phyloP scores from a whole-genome alignment of 2,113 vertebrate species.

The Pycnonotus jocosus region DNA sequence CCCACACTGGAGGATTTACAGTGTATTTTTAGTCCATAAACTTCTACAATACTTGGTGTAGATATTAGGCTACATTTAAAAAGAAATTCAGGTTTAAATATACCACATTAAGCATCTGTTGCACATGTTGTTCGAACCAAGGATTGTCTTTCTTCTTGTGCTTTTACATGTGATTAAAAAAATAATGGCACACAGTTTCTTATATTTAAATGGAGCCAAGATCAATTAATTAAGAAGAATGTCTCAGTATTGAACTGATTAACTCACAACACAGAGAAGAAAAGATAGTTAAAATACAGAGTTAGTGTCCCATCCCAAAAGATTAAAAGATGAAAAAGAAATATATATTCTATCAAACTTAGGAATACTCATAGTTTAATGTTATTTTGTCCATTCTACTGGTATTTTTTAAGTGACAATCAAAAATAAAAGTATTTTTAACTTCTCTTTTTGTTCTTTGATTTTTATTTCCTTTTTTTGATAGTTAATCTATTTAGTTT shows the following conservation, averaged over 20 bases:
- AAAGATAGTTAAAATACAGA: background rate
- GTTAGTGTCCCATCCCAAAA: background rate
- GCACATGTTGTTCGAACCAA: background rate
- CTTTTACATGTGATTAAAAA: background rate
- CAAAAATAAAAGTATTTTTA: background rate
- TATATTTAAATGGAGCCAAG: background rate
- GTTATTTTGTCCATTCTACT: background rate
- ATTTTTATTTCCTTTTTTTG: background rate
- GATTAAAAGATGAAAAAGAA: background rate
- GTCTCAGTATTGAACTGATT: background rate
- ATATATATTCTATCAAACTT: background rate
- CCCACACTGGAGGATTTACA: background rate
- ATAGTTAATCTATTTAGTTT: conserved; percentile 28
- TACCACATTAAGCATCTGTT: background rate
- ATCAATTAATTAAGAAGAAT: background rate
- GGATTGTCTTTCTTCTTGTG: background rate
- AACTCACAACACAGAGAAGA: background rate
- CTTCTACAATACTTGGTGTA: background rate
- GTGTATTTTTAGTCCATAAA: background rate
- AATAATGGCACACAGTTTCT: background rate
- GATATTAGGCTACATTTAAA: background rate
- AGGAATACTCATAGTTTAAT: background rate
- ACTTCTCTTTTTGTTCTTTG: background rate
- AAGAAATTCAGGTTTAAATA: background rate
- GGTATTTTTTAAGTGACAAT: background rate